phyloP scores from a whole-genome alignment of 1,140 invertebrate species.

The Marisa cornuarietis region DNA sequence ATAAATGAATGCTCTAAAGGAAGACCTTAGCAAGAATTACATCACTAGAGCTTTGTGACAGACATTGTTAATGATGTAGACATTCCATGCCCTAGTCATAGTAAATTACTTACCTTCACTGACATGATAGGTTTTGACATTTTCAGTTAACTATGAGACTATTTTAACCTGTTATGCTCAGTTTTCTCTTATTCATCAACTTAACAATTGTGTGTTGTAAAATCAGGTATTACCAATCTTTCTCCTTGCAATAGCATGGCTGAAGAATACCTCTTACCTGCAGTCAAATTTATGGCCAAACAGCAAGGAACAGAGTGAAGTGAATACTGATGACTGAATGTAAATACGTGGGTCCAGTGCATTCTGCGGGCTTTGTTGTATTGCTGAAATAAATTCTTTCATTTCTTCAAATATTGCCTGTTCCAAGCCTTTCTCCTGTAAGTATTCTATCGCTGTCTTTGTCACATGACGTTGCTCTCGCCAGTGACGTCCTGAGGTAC shows the following conservation, averaged over 20 bases:
- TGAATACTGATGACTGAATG: constrained; percentile 30
- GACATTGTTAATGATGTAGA: background rate
- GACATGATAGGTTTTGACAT: background rate
- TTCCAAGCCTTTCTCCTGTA: constrained; percentile 1
- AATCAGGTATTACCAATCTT: background rate
- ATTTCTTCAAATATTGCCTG: constrained; percentile 2
- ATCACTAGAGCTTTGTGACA: background rate
- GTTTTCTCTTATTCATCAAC: background rate
- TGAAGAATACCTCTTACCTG: constrained; percentile 4
- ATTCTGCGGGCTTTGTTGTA: constrained; percentile 16
- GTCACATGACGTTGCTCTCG: constrained; percentile 29
- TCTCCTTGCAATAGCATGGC: background rate
- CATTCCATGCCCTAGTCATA: background rate
- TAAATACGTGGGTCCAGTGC: constrained; percentile 17
- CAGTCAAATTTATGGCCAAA: constrained; percentile 27
- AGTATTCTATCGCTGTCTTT: constrained; percentile 17
- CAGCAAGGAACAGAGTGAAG: constrained; percentile 16
- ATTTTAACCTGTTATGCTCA: background rate
- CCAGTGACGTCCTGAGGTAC: constrained; percentile 28
- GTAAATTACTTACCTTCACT: background rate
- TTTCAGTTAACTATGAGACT: background rate
- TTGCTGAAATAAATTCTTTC: constrained; percentile 13
- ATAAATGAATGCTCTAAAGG: background rate
- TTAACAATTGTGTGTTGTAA: background rate
- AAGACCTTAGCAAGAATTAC: no score